These are phyloP conservation scores for Auanema freiburgensis DNA, from an alignment of 2,888 invertebrate genomes.

Conservation along the genomic window DNA sequence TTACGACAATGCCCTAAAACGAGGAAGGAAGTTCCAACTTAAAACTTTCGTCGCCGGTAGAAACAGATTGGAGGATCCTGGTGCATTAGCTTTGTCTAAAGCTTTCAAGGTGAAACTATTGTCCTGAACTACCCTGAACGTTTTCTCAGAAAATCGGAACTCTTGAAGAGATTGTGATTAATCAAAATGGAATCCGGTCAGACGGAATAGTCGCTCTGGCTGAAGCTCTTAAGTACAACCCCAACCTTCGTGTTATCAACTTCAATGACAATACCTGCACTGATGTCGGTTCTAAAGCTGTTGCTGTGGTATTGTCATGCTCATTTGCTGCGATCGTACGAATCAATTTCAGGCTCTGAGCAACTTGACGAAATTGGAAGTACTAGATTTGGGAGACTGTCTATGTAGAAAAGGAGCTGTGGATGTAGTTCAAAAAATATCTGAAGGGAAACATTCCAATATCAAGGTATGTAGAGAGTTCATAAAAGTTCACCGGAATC, in stretches of 20 bases:
- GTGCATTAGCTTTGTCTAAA: slow-evolving; percentile 80
- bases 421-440: too few relatives aligned
- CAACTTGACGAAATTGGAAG: slow-evolving; percentile 71
- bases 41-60: slow-evolving; percentile 87
- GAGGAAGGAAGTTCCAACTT: slow-evolving; percentile 73
- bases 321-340: not conserved
- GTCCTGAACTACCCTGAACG: slow-evolving; percentile 4
- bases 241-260: slow-evolving; percentile 78
- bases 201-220: slow-evolving; percentile 81
- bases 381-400: slow-evolving; percentile 69
- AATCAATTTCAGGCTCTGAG: slow-evolving; percentile 71
- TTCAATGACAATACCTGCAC: slow-evolving; percentile 90
- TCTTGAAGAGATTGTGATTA: slow-evolving; percentile 86
- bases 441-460: too few relatives aligned
- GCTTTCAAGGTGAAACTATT: slow-evolving; percentile 75
- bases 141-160: slow-evolving; percentile 75
- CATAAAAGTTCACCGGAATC: too few relatives aligned
- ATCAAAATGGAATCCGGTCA: slow-evolving; percentile 94
- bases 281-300: slow-evolving; percentile 76
- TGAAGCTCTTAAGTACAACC: slow-evolving; percentile 70
- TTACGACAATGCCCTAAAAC: slow-evolving; percentile 27
- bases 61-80: slow-evolving; percentile 90
- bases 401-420: slow-evolving; percentile 69
- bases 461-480: too few relatives aligned
- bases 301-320: slow-evolving; percentile 76